phyloP scores from a whole-genome alignment of 2,797 vertebrate species.

The Myiotriccus ornatus region DNA sequence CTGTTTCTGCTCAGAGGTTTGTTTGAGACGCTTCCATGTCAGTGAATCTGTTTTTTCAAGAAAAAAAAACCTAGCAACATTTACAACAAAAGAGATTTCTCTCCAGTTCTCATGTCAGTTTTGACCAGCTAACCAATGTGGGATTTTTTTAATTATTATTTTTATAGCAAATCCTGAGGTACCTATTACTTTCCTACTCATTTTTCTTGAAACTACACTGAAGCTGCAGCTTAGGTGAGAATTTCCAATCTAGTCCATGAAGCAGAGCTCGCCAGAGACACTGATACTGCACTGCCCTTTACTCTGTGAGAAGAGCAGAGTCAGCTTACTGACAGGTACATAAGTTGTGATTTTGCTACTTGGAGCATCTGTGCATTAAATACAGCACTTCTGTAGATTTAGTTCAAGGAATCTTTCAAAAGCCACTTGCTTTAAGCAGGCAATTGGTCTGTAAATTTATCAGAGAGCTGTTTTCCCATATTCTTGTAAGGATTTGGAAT shows the following conservation, averaged over 20 bases:
- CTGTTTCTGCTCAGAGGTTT: neutral
- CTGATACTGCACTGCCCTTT: neutral
- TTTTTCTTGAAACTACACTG: neutral
- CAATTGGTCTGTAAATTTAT: neutral
- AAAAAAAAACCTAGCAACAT: neutral
- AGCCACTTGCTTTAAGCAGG: neutral
- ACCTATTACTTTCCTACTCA: neutral
- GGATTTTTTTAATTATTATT: neutral
- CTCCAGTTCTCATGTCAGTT: neutral
- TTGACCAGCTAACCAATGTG: neutral
- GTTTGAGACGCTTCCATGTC: neutral
- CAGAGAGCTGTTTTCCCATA: neutral
- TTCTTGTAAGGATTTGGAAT: neutral
- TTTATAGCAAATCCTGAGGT: neutral
- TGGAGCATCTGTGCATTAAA: neutral
- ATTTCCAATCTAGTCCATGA: neutral
- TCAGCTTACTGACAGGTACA: fast-evolving
- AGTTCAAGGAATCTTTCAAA: neutral
- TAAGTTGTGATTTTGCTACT: neutral
- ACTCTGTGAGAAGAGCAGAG: neutral
- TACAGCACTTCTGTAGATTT: neutral
- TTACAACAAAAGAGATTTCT: neutral
- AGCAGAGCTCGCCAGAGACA: neutral
- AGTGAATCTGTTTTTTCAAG: neutral
- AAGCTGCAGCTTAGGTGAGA: neutral